phyloP scores from a whole-genome alignment of 2,113 vertebrate species.

The Oreochromis spilurus region DNA sequence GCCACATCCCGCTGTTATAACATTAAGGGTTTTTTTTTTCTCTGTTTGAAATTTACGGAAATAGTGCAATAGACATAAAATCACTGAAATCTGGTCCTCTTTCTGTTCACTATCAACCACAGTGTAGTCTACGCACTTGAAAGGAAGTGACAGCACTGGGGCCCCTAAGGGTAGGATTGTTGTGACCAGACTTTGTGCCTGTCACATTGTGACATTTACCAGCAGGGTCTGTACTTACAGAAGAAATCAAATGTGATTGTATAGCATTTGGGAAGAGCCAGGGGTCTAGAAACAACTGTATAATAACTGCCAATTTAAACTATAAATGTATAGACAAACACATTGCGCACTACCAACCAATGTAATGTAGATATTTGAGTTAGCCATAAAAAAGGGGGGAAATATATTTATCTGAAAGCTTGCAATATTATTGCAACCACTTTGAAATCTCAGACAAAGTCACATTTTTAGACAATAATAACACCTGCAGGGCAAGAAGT shows the following conservation, averaged over 20 bases:
- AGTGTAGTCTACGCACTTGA: slow-evolving; percentile 24
- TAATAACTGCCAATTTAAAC: not conserved
- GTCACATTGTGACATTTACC: slow-evolving; percentile 75
- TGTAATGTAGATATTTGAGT: not conserved
- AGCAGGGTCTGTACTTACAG: slow-evolving; percentile 51
- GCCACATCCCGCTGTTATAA: not conserved
- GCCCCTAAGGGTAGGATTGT: slow-evolving; percentile 49
- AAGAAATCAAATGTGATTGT: slow-evolving; percentile 67
- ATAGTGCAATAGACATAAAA: slow-evolving; percentile 24
- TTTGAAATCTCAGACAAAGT: not conserved
- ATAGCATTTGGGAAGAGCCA: slow-evolving; percentile 43
- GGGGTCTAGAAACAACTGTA: slow-evolving; percentile 12
- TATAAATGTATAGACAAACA: not conserved
- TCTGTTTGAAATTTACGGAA: not conserved
- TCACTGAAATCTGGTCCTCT: not conserved
- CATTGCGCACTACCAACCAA: not conserved
- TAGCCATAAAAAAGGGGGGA: not conserved
- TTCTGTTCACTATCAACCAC: slow-evolving; percentile 45
- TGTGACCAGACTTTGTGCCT: slow-evolving; percentile 56
- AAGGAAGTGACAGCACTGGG: slow-evolving; percentile 62
- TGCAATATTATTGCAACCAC: not conserved
- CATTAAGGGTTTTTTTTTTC: accelerated
- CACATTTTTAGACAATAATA: slow-evolving; percentile 44
- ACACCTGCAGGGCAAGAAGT: slow-evolving; percentile 37
- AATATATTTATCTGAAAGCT: not conserved